phyloP scores from a whole-genome alignment of 2,797 vertebrate species.

The Menidia menidia region DNA sequence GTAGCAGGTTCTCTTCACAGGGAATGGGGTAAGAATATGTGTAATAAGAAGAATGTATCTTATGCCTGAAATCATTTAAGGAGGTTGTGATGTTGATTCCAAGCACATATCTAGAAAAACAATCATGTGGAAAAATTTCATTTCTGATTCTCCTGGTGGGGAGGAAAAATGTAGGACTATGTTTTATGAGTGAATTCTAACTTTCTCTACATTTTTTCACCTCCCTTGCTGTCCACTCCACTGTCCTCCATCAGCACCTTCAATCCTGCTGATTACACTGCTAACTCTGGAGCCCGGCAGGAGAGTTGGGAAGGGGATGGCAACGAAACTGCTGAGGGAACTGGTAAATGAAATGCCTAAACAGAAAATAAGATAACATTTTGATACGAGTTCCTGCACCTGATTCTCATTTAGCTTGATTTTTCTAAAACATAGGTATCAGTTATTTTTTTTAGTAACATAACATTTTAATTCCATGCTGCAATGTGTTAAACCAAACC shows the following conservation, averaged over 20 bases:
- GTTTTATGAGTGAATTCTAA: neutral
- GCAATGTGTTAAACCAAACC: neutral
- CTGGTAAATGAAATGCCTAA: conserved; percentile 75
- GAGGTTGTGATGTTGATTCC: conserved; percentile 55
- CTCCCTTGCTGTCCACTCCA: neutral
- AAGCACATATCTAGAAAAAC: conserved; percentile 51
- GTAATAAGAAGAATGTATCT: neutral
- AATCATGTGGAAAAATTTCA: conserved; percentile 38
- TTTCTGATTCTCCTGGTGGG: conserved; percentile 42
- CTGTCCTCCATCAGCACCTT: conserved; percentile 84
- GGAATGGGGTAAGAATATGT: conserved; percentile 92
- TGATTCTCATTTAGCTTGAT: neutral
- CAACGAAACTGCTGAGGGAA: conserved; percentile 86
- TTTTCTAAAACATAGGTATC: neutral
- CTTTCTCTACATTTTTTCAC: neutral
- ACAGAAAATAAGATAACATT: neutral
- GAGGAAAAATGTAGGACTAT: neutral
- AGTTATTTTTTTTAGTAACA: neutral
- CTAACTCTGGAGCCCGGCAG: conserved; percentile 84
- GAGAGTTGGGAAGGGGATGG: conserved; percentile 88
- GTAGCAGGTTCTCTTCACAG: conserved; percentile 91
- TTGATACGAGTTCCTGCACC: neutral
- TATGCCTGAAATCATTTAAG: neutral
- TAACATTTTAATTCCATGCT: neutral
- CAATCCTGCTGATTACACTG: conserved; percentile 92